Percentiles rank a stretch among this genome's conserved stretches.
phyloP scores from a whole-genome alignment of 1,140 invertebrate genomes.

The Lordiphosa collinella region DNA sequence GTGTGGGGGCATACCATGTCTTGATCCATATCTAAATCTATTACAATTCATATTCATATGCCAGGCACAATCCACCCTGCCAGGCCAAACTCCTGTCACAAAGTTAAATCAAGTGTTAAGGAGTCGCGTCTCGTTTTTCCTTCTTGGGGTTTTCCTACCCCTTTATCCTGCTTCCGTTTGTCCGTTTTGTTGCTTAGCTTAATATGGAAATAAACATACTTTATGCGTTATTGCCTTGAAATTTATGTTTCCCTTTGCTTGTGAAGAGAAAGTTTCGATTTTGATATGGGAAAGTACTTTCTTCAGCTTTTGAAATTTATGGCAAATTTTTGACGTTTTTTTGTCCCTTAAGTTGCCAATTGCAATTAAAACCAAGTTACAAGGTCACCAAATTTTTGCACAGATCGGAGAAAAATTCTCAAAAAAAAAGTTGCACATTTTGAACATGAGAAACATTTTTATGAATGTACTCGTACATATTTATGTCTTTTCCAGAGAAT shows the following conservation, averaged over 20 bases:
- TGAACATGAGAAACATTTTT: slow-evolving; percentile 54
- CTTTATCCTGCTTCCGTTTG: slow-evolving; percentile 34
- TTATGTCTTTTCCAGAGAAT: slow-evolving; percentile 49
- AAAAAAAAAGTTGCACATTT: slow-evolving; percentile 61
- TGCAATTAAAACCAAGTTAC: slow-evolving; percentile 69
- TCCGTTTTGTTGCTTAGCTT: slow-evolving; percentile 56
- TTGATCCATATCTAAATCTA: slow-evolving; percentile 70
- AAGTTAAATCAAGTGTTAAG: slow-evolving; percentile 75
- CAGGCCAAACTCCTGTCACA: slow-evolving; percentile 9
- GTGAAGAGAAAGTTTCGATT: slow-evolving; percentile 45
- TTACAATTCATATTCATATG: slow-evolving; percentile 75
- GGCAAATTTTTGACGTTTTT: slow-evolving; percentile 4
- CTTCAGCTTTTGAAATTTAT: slow-evolving; percentile 29
- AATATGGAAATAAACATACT: slow-evolving; percentile 77
- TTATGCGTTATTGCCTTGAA: slow-evolving; percentile 73
- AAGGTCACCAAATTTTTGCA: slow-evolving; percentile 40
- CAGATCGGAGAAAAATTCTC: slow-evolving; percentile 28
- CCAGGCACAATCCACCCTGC: slow-evolving; percentile 22
- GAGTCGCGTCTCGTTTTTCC: slow-evolving; percentile 53
- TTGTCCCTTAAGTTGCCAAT: slow-evolving; percentile 37
- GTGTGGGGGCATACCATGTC: slow-evolving; percentile 24
- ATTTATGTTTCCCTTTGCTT: slow-evolving; percentile 76
- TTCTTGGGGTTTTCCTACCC: slow-evolving; percentile 41
- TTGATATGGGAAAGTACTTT: slow-evolving; percentile 54
- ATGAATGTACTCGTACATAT: slow-evolving; percentile 9